Conservation (phyloP, 2,888 invertebrate species). For the Ophioninae sp. region DNA sequence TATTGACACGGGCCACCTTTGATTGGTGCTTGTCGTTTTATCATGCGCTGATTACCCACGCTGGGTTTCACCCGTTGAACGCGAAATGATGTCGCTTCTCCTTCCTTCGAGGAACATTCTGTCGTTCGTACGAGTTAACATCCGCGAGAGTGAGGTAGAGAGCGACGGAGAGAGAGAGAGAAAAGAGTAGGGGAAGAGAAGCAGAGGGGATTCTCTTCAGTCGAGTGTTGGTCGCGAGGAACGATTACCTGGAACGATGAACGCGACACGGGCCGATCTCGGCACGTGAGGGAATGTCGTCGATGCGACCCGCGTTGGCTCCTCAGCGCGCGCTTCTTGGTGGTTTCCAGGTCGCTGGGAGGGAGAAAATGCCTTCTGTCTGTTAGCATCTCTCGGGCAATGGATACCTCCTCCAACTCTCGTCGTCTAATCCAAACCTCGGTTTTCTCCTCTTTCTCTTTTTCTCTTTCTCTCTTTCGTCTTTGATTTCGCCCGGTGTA, state of each 20-base stretch:
- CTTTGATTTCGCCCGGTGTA: constrained; percentile 43
- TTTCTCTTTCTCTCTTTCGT: background rate
- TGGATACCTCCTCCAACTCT: constrained; percentile 3
- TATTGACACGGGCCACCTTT: too few relatives aligned
- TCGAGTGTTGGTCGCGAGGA: constrained; percentile 58
- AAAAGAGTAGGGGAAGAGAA: constrained; percentile 37
- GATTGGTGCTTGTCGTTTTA: background rate
- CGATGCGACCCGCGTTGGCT: constrained; percentile 69
- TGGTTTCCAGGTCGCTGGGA: constrained; percentile 60
- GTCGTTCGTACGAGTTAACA: constrained; percentile 5
- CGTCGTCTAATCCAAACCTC: background rate
- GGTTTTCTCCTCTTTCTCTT: constrained; percentile 25
- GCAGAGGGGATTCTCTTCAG: constrained; percentile 39
- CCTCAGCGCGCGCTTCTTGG: constrained; percentile 52
- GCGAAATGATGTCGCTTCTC: constrained; percentile 32
- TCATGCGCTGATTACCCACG: background rate
- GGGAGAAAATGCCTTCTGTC: constrained; percentile 59
- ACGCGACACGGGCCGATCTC: constrained; percentile 73
- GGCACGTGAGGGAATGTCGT: constrained; percentile 80
- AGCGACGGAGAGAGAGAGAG: constrained; percentile 31
- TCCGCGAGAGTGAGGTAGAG: constrained; percentile 33
- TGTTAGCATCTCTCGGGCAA: constrained; percentile 48
- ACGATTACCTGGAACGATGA: constrained; percentile 73
- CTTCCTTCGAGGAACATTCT: constrained; percentile 31
- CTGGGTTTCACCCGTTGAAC: constrained; percentile 45